Percentiles rank a stretch among this genome's conserved stretches.
Evolutionary conservation across 2,113 vertebrate species (phyloP).

Genomic region (Ictidomys tridecemlineatus): DNA sequence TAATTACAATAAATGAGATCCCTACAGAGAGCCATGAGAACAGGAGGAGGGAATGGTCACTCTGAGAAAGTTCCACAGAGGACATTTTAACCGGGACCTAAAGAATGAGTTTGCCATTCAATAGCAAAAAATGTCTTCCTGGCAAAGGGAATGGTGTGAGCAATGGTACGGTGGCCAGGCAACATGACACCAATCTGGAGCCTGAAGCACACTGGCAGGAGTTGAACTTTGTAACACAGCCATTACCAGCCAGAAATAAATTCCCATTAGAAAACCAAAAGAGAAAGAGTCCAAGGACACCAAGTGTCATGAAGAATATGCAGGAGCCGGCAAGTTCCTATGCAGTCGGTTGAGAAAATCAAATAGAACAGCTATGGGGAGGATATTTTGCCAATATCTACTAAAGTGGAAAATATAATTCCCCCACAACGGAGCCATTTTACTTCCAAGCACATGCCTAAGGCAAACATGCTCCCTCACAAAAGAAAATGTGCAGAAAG

Average conservation of each 20-base stretch:
- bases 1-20: neutral
- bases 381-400: neutral
- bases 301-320: neutral
- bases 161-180: neutral
- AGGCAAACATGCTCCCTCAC: neutral
- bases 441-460: neutral
- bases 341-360: neutral
- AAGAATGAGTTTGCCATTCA: neutral
- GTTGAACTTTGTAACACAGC: neutral
- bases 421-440: neutral
- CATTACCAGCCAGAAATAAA: constrained; percentile 60
- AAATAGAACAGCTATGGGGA: neutral
- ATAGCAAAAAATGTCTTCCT: neutral
- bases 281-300: neutral
- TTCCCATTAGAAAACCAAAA: constrained; percentile 26
- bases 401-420: neutral
- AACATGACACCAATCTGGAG: constrained; percentile 29
- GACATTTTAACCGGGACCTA: neutral
- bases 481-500: neutral
- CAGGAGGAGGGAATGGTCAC: neutral
- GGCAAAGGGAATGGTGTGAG: neutral
- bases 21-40: no score
- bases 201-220: neutral
- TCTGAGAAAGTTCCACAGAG: neutral
- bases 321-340: neutral